Evolutionary conservation across 2,888 invertebrate genomes (phyloP).

Genomic region (Apocheima hispidaria): DNA sequence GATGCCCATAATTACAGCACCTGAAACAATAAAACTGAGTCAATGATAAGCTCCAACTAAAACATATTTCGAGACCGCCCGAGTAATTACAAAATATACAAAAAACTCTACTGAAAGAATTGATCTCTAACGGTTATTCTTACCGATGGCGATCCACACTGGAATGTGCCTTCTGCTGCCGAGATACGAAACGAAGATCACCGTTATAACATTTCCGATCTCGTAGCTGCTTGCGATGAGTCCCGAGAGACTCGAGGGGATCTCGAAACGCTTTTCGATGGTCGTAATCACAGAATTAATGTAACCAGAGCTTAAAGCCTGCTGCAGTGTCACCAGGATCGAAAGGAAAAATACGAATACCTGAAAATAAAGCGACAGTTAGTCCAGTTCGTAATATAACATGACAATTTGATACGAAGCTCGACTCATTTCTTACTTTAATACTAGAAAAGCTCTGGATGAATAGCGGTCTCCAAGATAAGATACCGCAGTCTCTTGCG

Average conservation of each 20-base stretch:
- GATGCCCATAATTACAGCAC: slow-evolving; percentile 96
- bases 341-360: slow-evolving; percentile 96
- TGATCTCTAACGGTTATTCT: slow-evolving; percentile 50
- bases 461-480: slow-evolving; percentile 93
- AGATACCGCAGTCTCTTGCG: slow-evolving; percentile 94
- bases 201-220: slow-evolving; percentile 97
- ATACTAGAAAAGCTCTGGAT: slow-evolving; percentile 96
- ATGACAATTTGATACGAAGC: slow-evolving; percentile 8
- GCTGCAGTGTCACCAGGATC: slow-evolving; percentile 95
- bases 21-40: slow-evolving; percentile 69
- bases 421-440: slow-evolving; percentile 86
- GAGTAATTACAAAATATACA: slow-evolving; percentile 5
- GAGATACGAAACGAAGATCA: slow-evolving; percentile 97
- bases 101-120: neutral
- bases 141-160: slow-evolving; percentile 97
- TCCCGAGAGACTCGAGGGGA: slow-evolving; percentile 96
- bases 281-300: slow-evolving; percentile 98
- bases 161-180: slow-evolving; percentile 97
- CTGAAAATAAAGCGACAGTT: slow-evolving; percentile 76
- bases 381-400: slow-evolving; percentile 9
- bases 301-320: slow-evolving; percentile 96
- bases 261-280: slow-evolving; percentile 97
- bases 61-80: slow-evolving; percentile 3
- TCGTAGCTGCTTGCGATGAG: slow-evolving; percentile 97
- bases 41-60: slow-evolving; percentile 16